Conservation (phyloP, 1,140 invertebrate genomes). For the Uloborus diversus region DNA sequence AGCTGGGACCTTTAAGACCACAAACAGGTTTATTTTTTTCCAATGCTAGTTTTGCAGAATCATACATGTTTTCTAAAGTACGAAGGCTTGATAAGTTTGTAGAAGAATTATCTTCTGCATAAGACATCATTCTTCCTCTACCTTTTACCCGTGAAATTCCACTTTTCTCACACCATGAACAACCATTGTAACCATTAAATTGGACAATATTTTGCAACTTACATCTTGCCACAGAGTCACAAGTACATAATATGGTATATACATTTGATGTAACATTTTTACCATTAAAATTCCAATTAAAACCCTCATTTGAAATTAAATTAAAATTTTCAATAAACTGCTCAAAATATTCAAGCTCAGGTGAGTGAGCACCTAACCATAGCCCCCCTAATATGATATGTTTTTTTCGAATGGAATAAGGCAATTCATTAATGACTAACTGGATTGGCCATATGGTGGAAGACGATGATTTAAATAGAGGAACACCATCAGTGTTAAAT, state of each 20-base stretch:
- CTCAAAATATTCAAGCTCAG: background rate
- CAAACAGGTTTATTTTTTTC: no score
- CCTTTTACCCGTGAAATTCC: no score
- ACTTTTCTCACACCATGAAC: no score
- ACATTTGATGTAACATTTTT: background rate
- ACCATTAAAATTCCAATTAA: background rate
- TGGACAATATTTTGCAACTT: no score
- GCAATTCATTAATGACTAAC: background rate
- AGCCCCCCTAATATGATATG: background rate
- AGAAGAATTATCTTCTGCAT: no score
- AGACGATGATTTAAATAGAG: background rate
- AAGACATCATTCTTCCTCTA: no score
- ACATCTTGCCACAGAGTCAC: no score
- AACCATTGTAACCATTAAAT: no score
- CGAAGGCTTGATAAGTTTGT: no score
- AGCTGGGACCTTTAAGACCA: no score
- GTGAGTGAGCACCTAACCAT: background rate
- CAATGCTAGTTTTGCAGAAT: no score
- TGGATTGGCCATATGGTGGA: background rate
- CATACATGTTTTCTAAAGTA: no score
- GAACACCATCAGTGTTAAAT: background rate
- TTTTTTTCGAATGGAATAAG: background rate
- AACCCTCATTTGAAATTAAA: background rate
- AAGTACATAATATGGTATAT: background rate
- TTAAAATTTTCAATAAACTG: background rate